Base-by-base conservation (phyloP, 2,113 vertebrate species). In the Corydoras sp. region DNA sequence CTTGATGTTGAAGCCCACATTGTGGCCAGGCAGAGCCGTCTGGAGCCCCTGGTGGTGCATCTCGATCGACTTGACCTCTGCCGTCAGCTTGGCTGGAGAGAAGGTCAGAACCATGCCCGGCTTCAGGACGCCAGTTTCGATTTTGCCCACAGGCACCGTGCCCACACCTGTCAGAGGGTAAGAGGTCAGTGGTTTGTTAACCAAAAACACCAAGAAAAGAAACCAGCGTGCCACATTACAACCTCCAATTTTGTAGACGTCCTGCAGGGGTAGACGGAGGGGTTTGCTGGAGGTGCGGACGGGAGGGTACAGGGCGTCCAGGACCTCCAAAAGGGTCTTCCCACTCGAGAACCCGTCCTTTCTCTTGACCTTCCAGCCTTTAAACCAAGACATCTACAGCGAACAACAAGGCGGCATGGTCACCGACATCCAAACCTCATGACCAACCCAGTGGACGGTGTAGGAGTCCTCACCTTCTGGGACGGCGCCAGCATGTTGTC, bases 181-280 rank as follows among this genome's bases (percentile, higher is more conserved):
- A 12, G 18, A 24, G 18, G 18, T 24, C 18, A 24, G 1, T 24
- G 18, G 18, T 24, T 24, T 24, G 2, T 24, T 24, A 24, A 24
- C 2, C 18, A 24, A 24, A 24, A 24, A 24, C 1, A 24, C 18
- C 18, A 24, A 9, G 24, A 3, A 24, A 24, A 35, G n/a, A 8
- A 54, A 18, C 1, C 5, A 51, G 24, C 18, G 12, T 30, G 11
- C n/a, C 15, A 13, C 24, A 65, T 2, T 14, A 73, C 64, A 1
- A 87, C 91, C 91, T 74, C 91, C 90, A 49, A 92, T 92, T 72
- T 92, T 92, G 79, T 92, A 92, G 60, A 91, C 91, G 59, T 92
- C 91, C 74, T 92, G 91, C 60, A 92, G 81, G 31, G 91, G 91
- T 32, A 92, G 79, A 12, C 91, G 75, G 11, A 92, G 74, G 0